These are phyloP conservation scores for Corythoichthys intestinalis DNA, from an alignment of 2,113 vertebrate species.

Conservation along the genomic window DNA sequence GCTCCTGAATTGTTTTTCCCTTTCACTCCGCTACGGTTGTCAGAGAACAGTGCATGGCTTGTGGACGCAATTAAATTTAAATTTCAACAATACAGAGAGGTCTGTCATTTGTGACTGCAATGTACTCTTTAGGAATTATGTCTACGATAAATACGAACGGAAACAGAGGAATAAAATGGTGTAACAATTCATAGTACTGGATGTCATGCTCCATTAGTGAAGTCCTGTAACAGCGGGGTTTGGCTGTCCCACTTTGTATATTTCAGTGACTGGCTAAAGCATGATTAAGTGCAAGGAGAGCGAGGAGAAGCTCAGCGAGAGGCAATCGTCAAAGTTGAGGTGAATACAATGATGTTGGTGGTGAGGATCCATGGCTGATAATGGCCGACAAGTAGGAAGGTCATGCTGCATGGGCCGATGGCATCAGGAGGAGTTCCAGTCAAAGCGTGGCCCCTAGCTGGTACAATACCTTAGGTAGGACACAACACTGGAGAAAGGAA, in stretches of 20 bases:
- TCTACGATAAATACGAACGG: constrained; percentile 1
- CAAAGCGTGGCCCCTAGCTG: constrained; percentile 31
- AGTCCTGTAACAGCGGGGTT: constrained; percentile 45
- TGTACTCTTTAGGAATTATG: constrained; percentile 19
- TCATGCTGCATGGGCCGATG: constrained; percentile 74
- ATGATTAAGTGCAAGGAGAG: constrained; percentile 31
- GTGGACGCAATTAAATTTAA: constrained; percentile 47
- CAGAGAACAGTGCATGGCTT: constrained; percentile 67
- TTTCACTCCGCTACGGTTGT: constrained; percentile 59
- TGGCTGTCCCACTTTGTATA: constrained; percentile 25
- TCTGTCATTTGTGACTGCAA: constrained; percentile 17
- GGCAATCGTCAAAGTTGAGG: constrained; percentile 57
- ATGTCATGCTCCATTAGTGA: constrained; percentile 61
- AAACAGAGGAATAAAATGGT: constrained; percentile 33
- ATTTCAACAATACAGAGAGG: constrained; percentile 18
- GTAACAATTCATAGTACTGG: constrained; percentile 33
- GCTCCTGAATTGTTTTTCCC: constrained; percentile 46
- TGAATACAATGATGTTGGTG: constrained; percentile 58
- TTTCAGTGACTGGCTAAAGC: constrained; percentile 41
- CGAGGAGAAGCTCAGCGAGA: constrained; percentile 63
- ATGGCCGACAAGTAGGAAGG: constrained; percentile 48
- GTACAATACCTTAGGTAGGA: constrained; percentile 77
- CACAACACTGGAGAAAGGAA: constrained; percentile 75
- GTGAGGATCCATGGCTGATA: constrained; percentile 66
- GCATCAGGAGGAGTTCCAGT: constrained; percentile 23